phyloP scores from a whole-genome alignment of 2,113 vertebrate genomes.

The Anser cygnoides region DNA sequence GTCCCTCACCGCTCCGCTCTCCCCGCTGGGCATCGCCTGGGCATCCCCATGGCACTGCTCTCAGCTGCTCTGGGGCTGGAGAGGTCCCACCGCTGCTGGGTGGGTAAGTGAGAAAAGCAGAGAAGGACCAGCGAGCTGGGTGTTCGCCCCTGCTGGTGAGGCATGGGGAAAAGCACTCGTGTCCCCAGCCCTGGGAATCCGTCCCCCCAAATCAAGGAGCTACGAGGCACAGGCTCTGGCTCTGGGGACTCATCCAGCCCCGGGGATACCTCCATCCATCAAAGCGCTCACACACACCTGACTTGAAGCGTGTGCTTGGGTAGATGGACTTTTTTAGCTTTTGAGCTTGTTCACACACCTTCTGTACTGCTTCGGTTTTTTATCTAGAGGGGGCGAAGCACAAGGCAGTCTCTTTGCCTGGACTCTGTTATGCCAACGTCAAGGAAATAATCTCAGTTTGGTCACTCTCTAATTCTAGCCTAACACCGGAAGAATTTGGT shows the following conservation, averaged over 20 bases:
- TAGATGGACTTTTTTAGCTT: neutral
- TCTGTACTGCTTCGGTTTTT: neutral
- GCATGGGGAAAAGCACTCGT: accelerated
- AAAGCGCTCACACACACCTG: accelerated
- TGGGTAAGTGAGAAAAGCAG: neutral
- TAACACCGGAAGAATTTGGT: neutral
- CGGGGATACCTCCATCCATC: neutral
- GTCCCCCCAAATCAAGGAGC: neutral
- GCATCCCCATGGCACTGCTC: neutral
- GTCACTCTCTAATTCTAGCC: too few relatives aligned
- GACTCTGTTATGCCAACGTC: neutral
- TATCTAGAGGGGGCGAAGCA: neutral
- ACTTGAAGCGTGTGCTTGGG: accelerated
- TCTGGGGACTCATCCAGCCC: accelerated
- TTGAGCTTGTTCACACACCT: accelerated
- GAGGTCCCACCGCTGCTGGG: too few relatives aligned
- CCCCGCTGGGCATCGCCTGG: neutral
- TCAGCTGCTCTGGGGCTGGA: neutral
- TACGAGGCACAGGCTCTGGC: accelerated
- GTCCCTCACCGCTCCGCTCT: neutral
- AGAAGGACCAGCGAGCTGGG: neutral
- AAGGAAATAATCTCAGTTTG: neutral
- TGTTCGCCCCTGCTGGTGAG: neutral
- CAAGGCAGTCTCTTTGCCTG: neutral
- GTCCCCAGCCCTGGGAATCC: neutral